Percentiles rank a stretch among this genome's conserved stretches.
Conservation (phyloP, 2,113 vertebrate species). For the Abramis brama region DNA sequence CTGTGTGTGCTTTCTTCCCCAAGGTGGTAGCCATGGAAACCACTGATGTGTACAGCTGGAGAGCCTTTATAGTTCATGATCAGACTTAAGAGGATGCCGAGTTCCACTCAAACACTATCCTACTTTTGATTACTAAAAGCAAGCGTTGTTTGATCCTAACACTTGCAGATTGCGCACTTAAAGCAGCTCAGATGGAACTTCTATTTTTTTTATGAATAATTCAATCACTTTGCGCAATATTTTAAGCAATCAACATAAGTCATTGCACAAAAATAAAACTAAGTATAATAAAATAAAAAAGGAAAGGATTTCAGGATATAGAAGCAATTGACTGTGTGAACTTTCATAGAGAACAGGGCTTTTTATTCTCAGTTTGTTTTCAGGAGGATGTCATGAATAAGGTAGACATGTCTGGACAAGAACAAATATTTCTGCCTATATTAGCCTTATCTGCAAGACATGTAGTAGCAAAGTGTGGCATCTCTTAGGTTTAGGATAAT, state of each 20-base stretch:
- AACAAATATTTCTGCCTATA: conserved; percentile 19
- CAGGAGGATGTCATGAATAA: not conserved
- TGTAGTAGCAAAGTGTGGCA: conserved; percentile 36
- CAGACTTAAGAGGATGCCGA: conserved; percentile 40
- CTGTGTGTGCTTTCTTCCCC: conserved; percentile 34
- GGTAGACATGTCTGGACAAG: conserved; percentile 42
- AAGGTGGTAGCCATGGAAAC: conserved; percentile 57
- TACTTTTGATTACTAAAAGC: conserved; percentile 27
- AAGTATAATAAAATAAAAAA: not conserved
- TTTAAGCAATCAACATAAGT: not conserved
- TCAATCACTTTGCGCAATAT: not conserved
- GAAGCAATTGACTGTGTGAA: not conserved
- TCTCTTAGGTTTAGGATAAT: not conserved
- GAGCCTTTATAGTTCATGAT: conserved; percentile 43
- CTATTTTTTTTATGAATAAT: conserved; percentile 4
- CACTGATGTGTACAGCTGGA: conserved; percentile 42
- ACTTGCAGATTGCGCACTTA: not conserved
- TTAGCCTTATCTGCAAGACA: conserved; percentile 10
- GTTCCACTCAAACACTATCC: conserved; percentile 2
- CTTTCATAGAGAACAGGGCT: not conserved
- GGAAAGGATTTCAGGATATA: not conserved
- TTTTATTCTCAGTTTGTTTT: conserved; percentile 3
- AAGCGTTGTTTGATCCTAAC: conserved; percentile 21
- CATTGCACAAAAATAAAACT: not conserved
- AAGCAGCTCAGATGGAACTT: not conserved